Evolutionary conservation across 2,797 vertebrate species (phyloP), one percentile per base, ranked within the genome.

Genomic region (Dallia pectoralis): DNA sequence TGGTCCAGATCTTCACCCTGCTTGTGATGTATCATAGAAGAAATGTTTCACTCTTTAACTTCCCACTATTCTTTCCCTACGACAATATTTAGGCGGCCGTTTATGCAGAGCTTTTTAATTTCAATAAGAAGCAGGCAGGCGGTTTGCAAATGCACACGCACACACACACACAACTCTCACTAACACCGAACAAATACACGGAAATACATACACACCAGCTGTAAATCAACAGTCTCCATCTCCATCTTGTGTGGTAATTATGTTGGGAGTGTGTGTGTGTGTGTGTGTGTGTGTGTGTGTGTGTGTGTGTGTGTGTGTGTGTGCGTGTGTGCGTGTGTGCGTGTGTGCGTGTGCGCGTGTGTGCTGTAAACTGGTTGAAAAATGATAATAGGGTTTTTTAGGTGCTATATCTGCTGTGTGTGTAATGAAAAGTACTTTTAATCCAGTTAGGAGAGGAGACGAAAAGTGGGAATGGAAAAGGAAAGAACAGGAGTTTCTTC

Each of bases 311-410:
- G 48, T 49, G 48, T 49, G 16, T 49, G 92, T 87, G 91, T 75
- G 75, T n/a, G n/a, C n/a, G n/a, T n/a, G n/a, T n/a, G n/a, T n/a
- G n/a, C n/a, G n/a, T 56, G 53, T n/a, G 53, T 22, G 53, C 25
- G n/a, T 56, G 53, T 56, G 53, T 56, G 53, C 25, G n/a, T 56
- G 92, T 87, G 91, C 74, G 75, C 89, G 91, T 89, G 89, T 75
- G 76, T 79, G 76, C 91, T 91, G 91, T 92, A 92, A 91, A 91
- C 89, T 81, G 87, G 89, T 89, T 93, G 92, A 94, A 92, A 93
- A 92, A 94, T 93, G 91, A 93, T 93, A 93, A 94, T 92, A 91
- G 91, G 91, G 89, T 89, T 91, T 93, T 93, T 91, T 93, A 94
- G 93, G 91, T 93, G 93, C 92, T 90, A 90, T 92, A 92, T 92